phyloP scores from a whole-genome alignment of 2,888 invertebrate genomes.

The Rotaria magnacalcarata region DNA sequence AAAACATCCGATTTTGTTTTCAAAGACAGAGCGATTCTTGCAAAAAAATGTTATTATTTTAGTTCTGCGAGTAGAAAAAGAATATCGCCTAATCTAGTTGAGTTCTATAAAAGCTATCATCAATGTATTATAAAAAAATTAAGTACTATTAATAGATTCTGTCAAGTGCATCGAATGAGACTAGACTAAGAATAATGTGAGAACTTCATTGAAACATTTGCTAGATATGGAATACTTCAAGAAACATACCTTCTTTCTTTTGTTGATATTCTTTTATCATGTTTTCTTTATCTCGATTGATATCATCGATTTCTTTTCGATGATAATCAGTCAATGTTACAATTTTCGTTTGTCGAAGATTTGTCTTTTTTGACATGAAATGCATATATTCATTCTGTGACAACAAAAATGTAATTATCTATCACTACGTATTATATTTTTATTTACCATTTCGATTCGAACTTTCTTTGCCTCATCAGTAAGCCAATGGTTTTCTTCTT shows the following conservation, averaged over 20 bases:
- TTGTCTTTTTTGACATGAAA: constrained; percentile 59
- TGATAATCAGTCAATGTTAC: constrained; percentile 59
- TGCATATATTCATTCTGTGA: constrained; percentile 59
- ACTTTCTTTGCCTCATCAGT: constrained; percentile 57
- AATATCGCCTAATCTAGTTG: too few relatives aligned
- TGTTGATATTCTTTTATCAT: constrained; percentile 57
- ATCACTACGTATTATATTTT: neutral
- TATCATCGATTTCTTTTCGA: constrained; percentile 56
- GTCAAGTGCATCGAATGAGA: too few relatives aligned
- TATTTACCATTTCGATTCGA: constrained; percentile 58
- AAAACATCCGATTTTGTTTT: neutral
- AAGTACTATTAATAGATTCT: too few relatives aligned
- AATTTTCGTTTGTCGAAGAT: constrained; percentile 56
- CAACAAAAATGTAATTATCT: too few relatives aligned
- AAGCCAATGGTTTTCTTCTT: constrained; percentile 58
- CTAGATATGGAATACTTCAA: constrained; percentile 48
- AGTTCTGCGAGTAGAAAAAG: too few relatives aligned
- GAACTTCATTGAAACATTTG: too few relatives aligned
- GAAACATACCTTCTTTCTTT: constrained; percentile 52
- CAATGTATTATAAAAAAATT: too few relatives aligned
- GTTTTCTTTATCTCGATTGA: constrained; percentile 52
- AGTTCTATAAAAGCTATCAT: too few relatives aligned
- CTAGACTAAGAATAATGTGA: too few relatives aligned
- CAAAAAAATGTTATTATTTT: too few relatives aligned
- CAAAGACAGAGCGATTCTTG: neutral